These are phyloP conservation scores for Sussaba pulchella DNA, from an alignment of 2,888 invertebrate genomes.

Conservation along the genomic window DNA sequence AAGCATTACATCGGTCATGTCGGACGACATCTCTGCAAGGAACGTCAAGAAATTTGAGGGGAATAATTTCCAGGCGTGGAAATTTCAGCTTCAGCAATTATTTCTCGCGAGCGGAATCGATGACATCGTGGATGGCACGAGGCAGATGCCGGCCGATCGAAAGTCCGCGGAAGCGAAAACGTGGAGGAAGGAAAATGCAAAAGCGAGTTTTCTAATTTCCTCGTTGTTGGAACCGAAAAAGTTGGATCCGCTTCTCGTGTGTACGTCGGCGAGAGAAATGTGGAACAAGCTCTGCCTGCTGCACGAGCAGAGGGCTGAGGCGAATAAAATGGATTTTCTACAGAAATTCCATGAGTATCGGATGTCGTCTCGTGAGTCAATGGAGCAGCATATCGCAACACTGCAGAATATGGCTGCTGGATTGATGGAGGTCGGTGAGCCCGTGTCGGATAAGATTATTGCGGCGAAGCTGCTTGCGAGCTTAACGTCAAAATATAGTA, in stretches of 20 bases:
- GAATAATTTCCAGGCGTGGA: constrained; percentile 59
- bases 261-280: constrained; percentile 49
- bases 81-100: constrained; percentile 48
- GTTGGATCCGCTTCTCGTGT: constrained; percentile 29
- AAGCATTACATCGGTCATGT: constrained; percentile 29
- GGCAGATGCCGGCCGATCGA: constrained; percentile 31
- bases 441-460: constrained; percentile 39
- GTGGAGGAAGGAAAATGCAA: constrained; percentile 43
- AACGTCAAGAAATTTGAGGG: constrained; percentile 59
- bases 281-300: constrained; percentile 49
- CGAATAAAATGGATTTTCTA: constrained; percentile 53
- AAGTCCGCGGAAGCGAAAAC: neutral
- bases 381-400: constrained; percentile 54
- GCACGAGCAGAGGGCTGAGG: constrained; percentile 47
- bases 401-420: constrained; percentile 56
- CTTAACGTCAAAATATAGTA: constrained; percentile 35
- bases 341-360: constrained; percentile 54
- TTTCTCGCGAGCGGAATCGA: constrained; percentile 48
- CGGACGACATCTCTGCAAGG: constrained; percentile 55
- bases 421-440: constrained; percentile 39
- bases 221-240: constrained; percentile 32
- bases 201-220: constrained; percentile 44
- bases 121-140: constrained; percentile 57
- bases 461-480: constrained; percentile 40
- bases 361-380: constrained; percentile 52